Percentiles rank a stretch among this genome's conserved stretches.
phyloP scores from a whole-genome alignment of 2,797 vertebrate species.

The Tapera naevia region DNA sequence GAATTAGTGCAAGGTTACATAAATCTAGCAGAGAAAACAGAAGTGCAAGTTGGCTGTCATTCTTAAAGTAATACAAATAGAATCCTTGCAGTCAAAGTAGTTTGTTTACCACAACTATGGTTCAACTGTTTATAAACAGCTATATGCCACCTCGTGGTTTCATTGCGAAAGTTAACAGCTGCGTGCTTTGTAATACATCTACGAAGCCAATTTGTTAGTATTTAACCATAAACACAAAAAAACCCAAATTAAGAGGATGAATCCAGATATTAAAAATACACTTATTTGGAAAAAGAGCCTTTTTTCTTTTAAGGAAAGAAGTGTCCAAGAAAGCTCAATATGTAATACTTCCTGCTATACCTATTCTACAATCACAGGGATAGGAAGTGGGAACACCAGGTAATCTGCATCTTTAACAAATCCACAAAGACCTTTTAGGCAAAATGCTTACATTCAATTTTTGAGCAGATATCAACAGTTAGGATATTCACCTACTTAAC shows the following conservation, averaged over 20 bases:
- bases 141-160: conserved; percentile 17
- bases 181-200: not conserved
- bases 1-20: conserved; percentile 2
- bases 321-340: not conserved
- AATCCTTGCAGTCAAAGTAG: not conserved
- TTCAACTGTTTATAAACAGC: not conserved
- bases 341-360: not conserved
- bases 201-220: not conserved
- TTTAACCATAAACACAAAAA: not conserved
- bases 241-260: not conserved
- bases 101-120: not conserved
- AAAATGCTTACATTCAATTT: conserved; percentile 17
- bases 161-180: not conserved
- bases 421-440: not conserved
- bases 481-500: conserved; percentile 1
- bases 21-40: not conserved
- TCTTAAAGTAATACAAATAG: not conserved
- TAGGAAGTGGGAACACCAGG: not conserved
- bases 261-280: not conserved
- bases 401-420: not conserved
- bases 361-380: not conserved
- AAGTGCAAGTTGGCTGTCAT: conserved; percentile 46
- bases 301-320: not conserved
- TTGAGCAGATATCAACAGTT: not conserved
- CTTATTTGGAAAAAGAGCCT: not conserved